Base-by-base conservation (phyloP, 2,888 invertebrate genomes). In the Coleophora deauratella region DNA sequence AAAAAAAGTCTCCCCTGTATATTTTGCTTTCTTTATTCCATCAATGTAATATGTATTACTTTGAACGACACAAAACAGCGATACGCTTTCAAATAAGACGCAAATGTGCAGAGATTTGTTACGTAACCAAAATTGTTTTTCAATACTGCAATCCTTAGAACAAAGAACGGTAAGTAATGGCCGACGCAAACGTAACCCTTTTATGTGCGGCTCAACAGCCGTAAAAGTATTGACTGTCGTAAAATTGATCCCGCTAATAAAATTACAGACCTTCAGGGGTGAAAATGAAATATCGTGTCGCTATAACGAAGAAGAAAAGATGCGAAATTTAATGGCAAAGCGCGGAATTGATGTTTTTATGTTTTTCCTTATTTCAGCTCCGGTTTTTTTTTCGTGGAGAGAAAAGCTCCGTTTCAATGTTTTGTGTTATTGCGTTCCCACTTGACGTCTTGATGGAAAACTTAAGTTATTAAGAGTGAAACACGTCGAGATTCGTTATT, bases 171-270 rank as follows among this genome's bases (percentile, higher is more conserved):
- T 46, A 56, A 58, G 63, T 61, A 61, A 67, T 58, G 55, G 54
- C 46, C 49, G 54, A 55, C 56, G 55, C 66, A 62, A 65, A 53
- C 48, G 66, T 62, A 72, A 78, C 76, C 78, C 78, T 75, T 77
- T 74, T 69, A 75, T 67, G 65, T 66, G 66, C 69, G 66, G 64
- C 67, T 66, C 72, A 74, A 73, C 67, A 66, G 54, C 72, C 72
- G 72, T 80, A 77, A 80, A 77, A 73, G 76, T 75, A 80, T 79
- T 66, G 70, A 72, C 65, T 68, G 62, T 69, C 75, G 66, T 78
- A 79, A 78, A 77, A 68, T 75, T 73, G 66, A 75, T 71, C 75
- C 72, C 49, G 40, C 62, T 72, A 77, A 75, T 80, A 75, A 78
- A 78, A 75, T 72, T 69, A 75, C 73, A 62, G 58, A 63, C 60